These are phyloP conservation scores for Bradypodion ventrale DNA, from an alignment of 2,797 vertebrate species.

Conservation along the genomic window DNA sequence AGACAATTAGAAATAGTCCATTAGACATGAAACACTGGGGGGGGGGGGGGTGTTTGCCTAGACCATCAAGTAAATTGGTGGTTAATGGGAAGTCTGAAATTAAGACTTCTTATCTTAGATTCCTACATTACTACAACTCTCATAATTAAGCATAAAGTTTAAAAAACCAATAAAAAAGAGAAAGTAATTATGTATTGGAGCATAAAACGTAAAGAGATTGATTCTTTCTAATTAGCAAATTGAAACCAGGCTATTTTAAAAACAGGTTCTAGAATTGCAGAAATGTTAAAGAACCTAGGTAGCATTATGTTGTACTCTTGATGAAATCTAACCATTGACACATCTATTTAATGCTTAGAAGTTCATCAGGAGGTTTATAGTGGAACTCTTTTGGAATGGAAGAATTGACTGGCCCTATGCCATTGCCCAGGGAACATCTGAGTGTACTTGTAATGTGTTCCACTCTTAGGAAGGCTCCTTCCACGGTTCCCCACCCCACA, in stretches of 20 bases:
- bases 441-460: no score
- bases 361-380: no score
- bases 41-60: not conserved
- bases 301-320: not conserved
- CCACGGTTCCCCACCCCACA: no score
- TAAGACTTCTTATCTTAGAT: not conserved
- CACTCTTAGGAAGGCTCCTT: no score
- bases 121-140: not conserved
- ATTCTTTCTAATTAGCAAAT: conserved; percentile 5
- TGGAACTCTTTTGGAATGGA: no score
- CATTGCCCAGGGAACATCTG: no score
- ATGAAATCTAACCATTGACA: not conserved
- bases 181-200: not conserved
- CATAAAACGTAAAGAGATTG: not conserved
- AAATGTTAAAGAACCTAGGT: not conserved
- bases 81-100: not conserved
- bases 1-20: no score
- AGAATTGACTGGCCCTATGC: no score
- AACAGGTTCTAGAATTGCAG: not conserved
- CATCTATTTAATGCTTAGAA: not conserved
- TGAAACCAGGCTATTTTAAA: conserved; percentile 9
- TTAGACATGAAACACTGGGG: not conserved
- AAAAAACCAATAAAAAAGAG: not conserved
- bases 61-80: not conserved
- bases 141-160: not conserved